phyloP scores from a whole-genome alignment of 2,888 invertebrate species.

The Electrophaes corylata region DNA sequence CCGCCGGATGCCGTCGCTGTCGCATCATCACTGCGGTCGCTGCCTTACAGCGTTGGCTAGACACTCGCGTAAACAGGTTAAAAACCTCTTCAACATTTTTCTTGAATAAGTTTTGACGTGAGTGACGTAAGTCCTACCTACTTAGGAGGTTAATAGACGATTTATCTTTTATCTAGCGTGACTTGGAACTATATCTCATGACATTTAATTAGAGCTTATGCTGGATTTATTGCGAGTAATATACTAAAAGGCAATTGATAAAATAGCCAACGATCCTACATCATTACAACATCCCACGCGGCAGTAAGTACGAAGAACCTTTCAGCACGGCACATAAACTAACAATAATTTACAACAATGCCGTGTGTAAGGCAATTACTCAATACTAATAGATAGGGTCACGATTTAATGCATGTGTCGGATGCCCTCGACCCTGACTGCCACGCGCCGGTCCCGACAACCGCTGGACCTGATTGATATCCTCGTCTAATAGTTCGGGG shows the following conservation, averaged over 20 bases:
- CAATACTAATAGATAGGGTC: slow-evolving; percentile 19
- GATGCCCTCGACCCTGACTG: slow-evolving; percentile 10
- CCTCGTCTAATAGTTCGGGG: neutral
- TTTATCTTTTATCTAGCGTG: neutral
- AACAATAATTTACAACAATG: slow-evolving; percentile 14
- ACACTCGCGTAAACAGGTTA: too few species aligned
- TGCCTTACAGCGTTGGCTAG: too few species aligned
- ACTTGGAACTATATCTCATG: neutral
- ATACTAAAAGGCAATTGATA: slow-evolving; percentile 2
- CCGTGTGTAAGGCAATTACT: slow-evolving; percentile 25
- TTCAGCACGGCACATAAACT: slow-evolving; percentile 15
- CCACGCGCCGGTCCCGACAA: neutral
- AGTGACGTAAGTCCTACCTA: too few species aligned
- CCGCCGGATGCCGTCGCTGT: too few species aligned
- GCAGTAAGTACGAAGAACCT: slow-evolving; percentile 9
- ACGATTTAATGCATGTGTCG: slow-evolving; percentile 17
- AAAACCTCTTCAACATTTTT: too few species aligned
- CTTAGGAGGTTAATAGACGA: neutral
- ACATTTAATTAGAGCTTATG: neutral
- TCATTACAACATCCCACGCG: neutral
- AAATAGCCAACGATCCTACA: neutral
- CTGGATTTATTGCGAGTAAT: neutral
- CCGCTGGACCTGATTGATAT: neutral
- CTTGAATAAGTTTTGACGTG: too few species aligned
- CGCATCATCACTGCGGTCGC: too few species aligned